Base-by-base conservation (phyloP, 2,797 vertebrate genomes). In the Sebastes vulpes region DNA sequence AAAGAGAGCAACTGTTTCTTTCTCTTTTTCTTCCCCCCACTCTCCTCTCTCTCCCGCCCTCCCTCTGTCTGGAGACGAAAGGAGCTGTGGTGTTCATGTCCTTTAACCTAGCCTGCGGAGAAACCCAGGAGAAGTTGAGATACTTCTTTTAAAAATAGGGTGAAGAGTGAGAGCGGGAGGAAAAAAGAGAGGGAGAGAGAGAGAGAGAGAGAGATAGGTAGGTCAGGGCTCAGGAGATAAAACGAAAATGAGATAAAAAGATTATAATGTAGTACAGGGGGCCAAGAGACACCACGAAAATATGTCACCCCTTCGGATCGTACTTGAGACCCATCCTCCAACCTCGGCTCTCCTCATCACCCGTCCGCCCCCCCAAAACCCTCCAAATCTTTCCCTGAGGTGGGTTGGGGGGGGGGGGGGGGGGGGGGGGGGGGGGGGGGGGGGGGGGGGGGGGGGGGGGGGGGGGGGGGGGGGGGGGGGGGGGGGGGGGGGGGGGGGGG, bases 341-440 rank as follows among this genome's bases (percentile, higher is more conserved):
- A 94, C 91, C 85, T 82, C 57, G 21, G 80, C 79, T 82, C 83
- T 85, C 85, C 76, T 86, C 88, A 84, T 68, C 89, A 87, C 84
- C 31, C 83, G 31, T 4, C 76, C 73, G 73, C 81, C 26, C 53
- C 28, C 81, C 75, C 32, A 81, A 85, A 92, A 85, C 81, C 89
- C 90, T 91, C 91, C 91, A 95, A 95, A 95, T 95, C 95, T 95
- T 94, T 93, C 95, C 96, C 95, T 88, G 81, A 92, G 92, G 94
- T 90, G 46, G 1, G 59, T 26, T 6, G 5, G 26, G 26, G 16
- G 58, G 89, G 90, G 83, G 57, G 91, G 89, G 90, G 83, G 70
- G 70, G 73, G 89, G 90, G 83, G 57, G 91, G 70, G 70, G 73
- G 89, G 90, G 83, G 57, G 91, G 70, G 70, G 73, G 89, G 90